A percentile compares a stretch with the other conserved stretches of the same genome.
These are phyloP conservation scores for Egretta garzetta DNA, from an alignment of 2,113 vertebrate genomes.

Conservation along the genomic window DNA sequence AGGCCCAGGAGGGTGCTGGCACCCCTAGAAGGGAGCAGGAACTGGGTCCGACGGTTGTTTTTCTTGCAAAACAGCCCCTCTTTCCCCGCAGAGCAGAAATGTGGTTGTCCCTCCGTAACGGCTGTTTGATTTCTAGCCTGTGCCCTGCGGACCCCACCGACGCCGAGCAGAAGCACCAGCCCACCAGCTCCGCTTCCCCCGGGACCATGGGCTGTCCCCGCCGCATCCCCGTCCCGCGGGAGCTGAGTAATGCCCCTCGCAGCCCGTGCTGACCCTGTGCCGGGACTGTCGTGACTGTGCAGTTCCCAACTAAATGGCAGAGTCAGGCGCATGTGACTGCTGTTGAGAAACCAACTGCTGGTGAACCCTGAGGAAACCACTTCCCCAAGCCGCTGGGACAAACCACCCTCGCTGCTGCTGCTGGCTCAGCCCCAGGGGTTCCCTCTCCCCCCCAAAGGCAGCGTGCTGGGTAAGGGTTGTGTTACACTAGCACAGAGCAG, in stretches of 20 bases:
- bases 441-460: background rate
- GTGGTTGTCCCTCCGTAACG: fast-evolving
- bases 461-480: background rate
- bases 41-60: background rate
- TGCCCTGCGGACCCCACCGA: fast-evolving
- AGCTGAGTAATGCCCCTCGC: background rate
- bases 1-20: background rate
- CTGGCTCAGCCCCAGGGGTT: background rate
- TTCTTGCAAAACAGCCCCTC: background rate
- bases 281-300: fast-evolving
- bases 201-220: fast-evolving
- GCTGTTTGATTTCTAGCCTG: background rate
- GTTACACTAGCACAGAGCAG: background rate
- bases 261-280: background rate
- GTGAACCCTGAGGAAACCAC: background rate
- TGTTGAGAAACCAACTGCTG: background rate
- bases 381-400: background rate
- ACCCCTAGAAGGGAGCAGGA: background rate
- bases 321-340: background rate
- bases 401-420: fast-evolving
- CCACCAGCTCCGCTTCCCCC: fast-evolving
- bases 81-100: fast-evolving
- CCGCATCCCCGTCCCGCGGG: fast-evolving
- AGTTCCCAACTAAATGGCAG: fast-evolving
- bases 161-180: background rate